phyloP scores from a whole-genome alignment of 2,888 invertebrate species.

The Oscheius myriophilus region DNA sequence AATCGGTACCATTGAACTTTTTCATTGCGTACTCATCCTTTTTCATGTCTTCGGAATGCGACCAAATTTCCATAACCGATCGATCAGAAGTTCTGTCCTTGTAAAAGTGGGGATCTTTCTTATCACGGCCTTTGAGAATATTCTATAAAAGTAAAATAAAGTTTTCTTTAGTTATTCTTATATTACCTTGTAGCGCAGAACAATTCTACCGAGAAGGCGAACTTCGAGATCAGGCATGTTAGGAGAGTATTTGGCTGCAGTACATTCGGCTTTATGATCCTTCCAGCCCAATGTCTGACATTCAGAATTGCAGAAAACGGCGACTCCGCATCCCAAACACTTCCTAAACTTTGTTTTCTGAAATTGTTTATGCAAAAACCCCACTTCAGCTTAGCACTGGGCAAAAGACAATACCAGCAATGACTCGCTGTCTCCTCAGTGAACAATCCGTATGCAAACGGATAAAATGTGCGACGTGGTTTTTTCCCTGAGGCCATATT shows the following conservation, averaged over 20 bases:
- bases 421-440: constrained; percentile 52
- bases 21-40: constrained; percentile 57
- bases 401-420: constrained; percentile 68
- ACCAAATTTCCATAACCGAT: constrained; percentile 67
- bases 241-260: constrained; percentile 45
- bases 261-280: constrained; percentile 70
- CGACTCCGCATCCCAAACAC: constrained; percentile 61
- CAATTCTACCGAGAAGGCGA: constrained; percentile 67
- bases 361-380: neutral
- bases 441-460: constrained; percentile 69
- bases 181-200: constrained; percentile 60
- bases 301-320: constrained; percentile 62
- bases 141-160: constrained; percentile 37
- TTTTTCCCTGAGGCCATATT: constrained; percentile 14
- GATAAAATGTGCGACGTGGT: constrained; percentile 60
- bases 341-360: constrained; percentile 42
- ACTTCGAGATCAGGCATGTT: constrained; percentile 63
- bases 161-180: neutral
- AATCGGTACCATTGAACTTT: constrained; percentile 59
- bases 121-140: constrained; percentile 61
- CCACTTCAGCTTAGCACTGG: neutral
- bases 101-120: constrained; percentile 61
- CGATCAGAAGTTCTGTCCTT: constrained; percentile 60
- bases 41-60: constrained; percentile 63
- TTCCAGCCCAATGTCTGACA: constrained; percentile 65